Base-by-base conservation (phyloP, 2,113 vertebrate genomes). In the Sapayoa aenigma region DNA sequence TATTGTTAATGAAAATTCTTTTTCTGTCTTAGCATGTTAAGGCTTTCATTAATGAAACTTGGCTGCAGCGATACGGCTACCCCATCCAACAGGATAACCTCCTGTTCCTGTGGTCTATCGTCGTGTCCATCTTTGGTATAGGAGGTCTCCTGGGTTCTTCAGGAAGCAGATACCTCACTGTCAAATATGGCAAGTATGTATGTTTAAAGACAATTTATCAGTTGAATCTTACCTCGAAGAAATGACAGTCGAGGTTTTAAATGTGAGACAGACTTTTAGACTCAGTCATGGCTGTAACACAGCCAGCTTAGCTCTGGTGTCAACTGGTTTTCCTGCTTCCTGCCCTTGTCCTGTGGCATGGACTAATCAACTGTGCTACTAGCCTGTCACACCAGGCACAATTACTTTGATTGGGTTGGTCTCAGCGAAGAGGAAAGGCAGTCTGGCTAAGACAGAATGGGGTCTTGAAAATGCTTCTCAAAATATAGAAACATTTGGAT, bases 21-120 rank as follows among this genome's bases (percentile, higher is more conserved):
- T 67, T 72, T 62, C 76, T 94, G 18, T 90, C 59, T 79, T 87
- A 99, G 99, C 98, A 98, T 28, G 98, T 99, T 62, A 98, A 98
- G 94, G 96, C 92, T n/a, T 99, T 99, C 92, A 95, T 99, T 62
- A 99, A 99, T 60, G 98, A 98, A 72, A 99, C 98, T 0, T 98
- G 98, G 98, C 58, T 98, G 95, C 79, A 63, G 58, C 92, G 98
- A 50, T 98, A 98, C 1, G 95, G 94, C 9, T 62, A 89, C 23
- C 97, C 98, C 14, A 86, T 98, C 75, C 93, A 89, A 2, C 95
- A 96, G 6, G 97, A 97, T 3, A 97, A 97, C 31, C 97, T 98
- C 72, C 90, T 98, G 87, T 94, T 98, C 75, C 97, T 98, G 25
- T 98, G 98, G 98, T 98, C 98, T 50, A 95, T 97, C 87, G 96